Evolutionary conservation across 2,113 vertebrate species (phyloP).

Genomic region (Phycodurus eques): DNA sequence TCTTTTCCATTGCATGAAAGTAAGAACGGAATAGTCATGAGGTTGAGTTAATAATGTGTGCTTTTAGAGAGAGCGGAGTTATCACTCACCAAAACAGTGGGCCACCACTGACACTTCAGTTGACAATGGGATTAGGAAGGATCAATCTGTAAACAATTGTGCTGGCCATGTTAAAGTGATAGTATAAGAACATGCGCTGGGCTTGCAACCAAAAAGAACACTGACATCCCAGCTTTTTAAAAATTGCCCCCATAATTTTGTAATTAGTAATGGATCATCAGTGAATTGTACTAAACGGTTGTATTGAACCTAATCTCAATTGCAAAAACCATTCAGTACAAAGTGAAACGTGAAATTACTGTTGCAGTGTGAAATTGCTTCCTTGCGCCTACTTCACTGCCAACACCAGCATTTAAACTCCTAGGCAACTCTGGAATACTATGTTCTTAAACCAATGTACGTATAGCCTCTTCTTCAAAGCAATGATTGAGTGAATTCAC

Average conservation of each 20-base stretch:
- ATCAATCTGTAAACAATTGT: conserved; percentile 23
- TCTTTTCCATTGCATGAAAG: conserved; percentile 52
- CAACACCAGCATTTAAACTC: not conserved
- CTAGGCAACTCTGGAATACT: not conserved
- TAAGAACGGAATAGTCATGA: conserved; percentile 50
- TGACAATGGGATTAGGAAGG: conserved; percentile 21
- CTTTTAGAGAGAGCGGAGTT: not conserved
- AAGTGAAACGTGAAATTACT: conserved; percentile 11
- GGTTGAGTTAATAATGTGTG: conserved; percentile 18
- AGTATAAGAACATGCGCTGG: not conserved
- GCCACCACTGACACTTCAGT: conserved; percentile 2
- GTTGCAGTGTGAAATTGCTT: conserved; percentile 3
- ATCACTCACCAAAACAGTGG: conserved; percentile 10
- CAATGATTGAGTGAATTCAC: not conserved
- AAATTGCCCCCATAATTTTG: not conserved
- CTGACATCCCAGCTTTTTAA: conserved; percentile 2
- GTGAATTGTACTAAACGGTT: not conserved
- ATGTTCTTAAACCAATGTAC: not conserved
- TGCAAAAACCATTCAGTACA: conserved; percentile 5
- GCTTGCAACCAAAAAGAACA: not conserved
- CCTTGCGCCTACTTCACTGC: not conserved
- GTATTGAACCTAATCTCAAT: conserved; percentile 3
- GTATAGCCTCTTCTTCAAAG: not conserved
- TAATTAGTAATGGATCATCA: conserved; percentile 6
- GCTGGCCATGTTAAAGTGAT: not conserved